Conservation (phyloP, 1,140 invertebrate species). For the Meloidogyne exigua region DNA sequence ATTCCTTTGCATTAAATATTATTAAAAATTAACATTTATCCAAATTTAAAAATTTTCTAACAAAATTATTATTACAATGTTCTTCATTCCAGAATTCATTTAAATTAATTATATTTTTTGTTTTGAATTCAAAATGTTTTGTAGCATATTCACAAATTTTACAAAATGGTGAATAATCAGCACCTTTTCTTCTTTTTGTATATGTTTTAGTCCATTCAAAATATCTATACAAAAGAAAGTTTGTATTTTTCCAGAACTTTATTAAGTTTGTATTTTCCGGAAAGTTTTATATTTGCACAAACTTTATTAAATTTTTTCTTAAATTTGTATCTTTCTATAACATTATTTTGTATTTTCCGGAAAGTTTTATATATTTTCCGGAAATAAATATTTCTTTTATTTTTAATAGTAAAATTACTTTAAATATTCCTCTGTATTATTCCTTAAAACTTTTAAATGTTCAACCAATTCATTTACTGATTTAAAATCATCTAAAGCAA, state of each 20-base stretch:
- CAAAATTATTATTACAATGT: neutral
- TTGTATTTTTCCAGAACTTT: neutral
- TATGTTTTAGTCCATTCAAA: too few relatives aligned
- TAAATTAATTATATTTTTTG: neutral
- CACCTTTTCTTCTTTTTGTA: too few relatives aligned
- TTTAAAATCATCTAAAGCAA: slow-evolving; percentile 26
- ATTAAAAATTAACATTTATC: too few relatives aligned
- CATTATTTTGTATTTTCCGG: too few relatives aligned
- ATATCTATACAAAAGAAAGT: neutral
- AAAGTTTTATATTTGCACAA: too few relatives aligned
- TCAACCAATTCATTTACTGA: slow-evolving; percentile 16
- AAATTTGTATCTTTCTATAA: too few relatives aligned
- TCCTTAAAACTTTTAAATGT: slow-evolving; percentile 3
- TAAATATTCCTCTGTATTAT: slow-evolving; percentile 15
- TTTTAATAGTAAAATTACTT: neutral
- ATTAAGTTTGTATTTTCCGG: too few relatives aligned
- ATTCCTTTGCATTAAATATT: too few relatives aligned
- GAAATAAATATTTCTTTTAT: too few relatives aligned
- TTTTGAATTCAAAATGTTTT: neutral
- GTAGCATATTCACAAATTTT: neutral
- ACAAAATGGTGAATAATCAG: neutral
- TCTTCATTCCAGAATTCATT: neutral
- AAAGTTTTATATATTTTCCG: too few relatives aligned
- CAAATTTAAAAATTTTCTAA: too few relatives aligned
- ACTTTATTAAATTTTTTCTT: too few relatives aligned